These are phyloP conservation scores for Toxostoma redivivum DNA, from an alignment of 2,113 vertebrate species.

Conservation along the genomic window DNA sequence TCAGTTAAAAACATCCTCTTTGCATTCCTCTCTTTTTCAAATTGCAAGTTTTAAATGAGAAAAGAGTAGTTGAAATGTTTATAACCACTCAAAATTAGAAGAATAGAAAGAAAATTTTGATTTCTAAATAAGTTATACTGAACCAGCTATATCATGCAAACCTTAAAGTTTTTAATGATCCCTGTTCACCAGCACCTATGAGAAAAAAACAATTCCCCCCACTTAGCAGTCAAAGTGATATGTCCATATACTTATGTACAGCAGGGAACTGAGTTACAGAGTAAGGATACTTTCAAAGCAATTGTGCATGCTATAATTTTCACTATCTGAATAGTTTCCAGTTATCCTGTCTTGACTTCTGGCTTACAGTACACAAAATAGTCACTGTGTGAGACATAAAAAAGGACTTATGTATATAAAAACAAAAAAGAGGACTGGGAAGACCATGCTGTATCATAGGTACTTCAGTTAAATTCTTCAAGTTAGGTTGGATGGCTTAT, in stretches of 20 bases:
- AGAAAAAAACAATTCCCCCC: background rate
- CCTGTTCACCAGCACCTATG: background rate
- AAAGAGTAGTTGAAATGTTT: background rate
- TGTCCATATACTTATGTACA: background rate
- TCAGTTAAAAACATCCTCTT: rapidly evolving
- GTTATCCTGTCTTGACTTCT: background rate
- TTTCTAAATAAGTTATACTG: background rate
- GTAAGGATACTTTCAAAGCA: background rate
- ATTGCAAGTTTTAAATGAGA: background rate
- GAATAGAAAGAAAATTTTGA: background rate
- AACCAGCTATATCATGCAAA: background rate
- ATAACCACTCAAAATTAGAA: background rate
- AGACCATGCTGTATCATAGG: background rate
- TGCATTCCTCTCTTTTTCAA: background rate
- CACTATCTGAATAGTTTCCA: background rate
- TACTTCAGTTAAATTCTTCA: background rate
- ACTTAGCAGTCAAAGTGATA: background rate
- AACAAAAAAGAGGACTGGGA: background rate
- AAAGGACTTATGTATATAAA: rapidly evolving
- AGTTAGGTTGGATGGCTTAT: background rate
- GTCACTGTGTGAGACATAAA: background rate
- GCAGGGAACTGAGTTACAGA: background rate
- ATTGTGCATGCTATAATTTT: background rate
- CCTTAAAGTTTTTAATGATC: background rate
- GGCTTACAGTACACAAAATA: background rate